These are phyloP conservation scores for Drosophila pandora DNA, from an alignment of 1,140 invertebrate genomes.

Conservation along the genomic window DNA sequence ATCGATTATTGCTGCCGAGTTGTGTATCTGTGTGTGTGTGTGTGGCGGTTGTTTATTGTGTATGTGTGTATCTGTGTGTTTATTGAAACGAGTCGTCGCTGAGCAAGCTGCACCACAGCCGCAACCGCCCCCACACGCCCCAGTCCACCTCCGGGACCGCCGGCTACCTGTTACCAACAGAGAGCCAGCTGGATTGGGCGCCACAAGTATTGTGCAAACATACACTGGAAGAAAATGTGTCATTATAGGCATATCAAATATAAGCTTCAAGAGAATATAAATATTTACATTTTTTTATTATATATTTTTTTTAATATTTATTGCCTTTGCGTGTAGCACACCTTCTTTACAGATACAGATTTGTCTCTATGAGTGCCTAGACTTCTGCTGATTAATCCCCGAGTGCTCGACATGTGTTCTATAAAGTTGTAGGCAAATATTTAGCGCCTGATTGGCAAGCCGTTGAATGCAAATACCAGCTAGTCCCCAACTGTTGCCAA, in stretches of 20 bases:
- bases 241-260: not conserved
- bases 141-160: constrained; percentile 20
- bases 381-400: constrained; percentile 68
- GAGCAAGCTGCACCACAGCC: constrained; percentile 46
- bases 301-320: too few relatives aligned
- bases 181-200: constrained; percentile 41
- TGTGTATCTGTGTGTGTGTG: constrained; percentile 10
- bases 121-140: not conserved
- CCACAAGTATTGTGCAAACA: constrained; percentile 72
- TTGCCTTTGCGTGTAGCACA: constrained; percentile 30
- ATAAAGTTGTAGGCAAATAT: constrained; percentile 70
- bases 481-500: constrained; percentile 4
- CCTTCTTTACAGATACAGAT: constrained; percentile 29
- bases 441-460: constrained; percentile 63
- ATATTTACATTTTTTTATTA: too few relatives aligned
- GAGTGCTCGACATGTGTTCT: constrained; percentile 65
- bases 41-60: constrained; percentile 9
- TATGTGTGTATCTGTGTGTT: constrained; percentile 38
- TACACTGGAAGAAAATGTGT: constrained; percentile 36
- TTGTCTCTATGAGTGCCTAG: constrained; percentile 40
- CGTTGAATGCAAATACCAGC: constrained; percentile 63
- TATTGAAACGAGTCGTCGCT: constrained; percentile 76
- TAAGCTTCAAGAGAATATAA: not conserved
- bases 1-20: constrained; percentile 79
- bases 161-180: constrained; percentile 40